Base-by-base conservation (phyloP, 2,888 invertebrate species). In the Brenthis daphne region DNA sequence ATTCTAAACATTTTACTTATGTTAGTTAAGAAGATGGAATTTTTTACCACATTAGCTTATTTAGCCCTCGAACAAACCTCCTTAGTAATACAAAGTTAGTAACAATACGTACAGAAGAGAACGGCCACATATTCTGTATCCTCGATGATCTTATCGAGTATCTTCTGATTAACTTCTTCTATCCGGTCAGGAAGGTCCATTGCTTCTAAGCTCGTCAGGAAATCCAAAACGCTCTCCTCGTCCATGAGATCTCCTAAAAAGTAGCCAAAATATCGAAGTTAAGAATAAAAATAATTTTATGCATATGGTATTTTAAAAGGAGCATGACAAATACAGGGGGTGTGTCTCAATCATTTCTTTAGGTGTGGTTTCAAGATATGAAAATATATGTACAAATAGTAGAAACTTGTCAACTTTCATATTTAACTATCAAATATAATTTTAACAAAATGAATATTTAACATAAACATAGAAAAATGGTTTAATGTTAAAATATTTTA, bases 101-200 rank as follows among this genome's bases (percentile, higher is more conserved):
- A 2, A 43, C 37, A 77, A 80, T 93, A 97, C 98, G 97, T 95
- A 98, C 98, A 98, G 94, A 98, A 98, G 81, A 98, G 94, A 77
- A 98, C 98, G 68, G 98, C 98, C 77, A 98, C 97, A 85, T 96
- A 98, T 79, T 97, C 96, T 33, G 97, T 97, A 77, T 98, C 98
- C 86, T 97, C 97, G 75, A 98, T 97, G 82, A 98, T 97, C 92
- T 98, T 98, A 71, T 95, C 94, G 75, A 98, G 94, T 82, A 98
- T 97, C 88, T 97, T 97, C 73, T 97, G 95, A 86, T 98, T 98
- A 65, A 98, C 98, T 94, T 98, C 98, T 94, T 98, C 98, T 88
- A 98, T 98, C 88, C 98, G 95, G 92, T 98, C 98, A 61, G 98
- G 98, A 82, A 97, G 93, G 87, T 98, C 98, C 97, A 98, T 98